These are phyloP conservation scores for Julus scandinavius DNA, from an alignment of 2,888 invertebrate genomes.

Conservation along the genomic window DNA sequence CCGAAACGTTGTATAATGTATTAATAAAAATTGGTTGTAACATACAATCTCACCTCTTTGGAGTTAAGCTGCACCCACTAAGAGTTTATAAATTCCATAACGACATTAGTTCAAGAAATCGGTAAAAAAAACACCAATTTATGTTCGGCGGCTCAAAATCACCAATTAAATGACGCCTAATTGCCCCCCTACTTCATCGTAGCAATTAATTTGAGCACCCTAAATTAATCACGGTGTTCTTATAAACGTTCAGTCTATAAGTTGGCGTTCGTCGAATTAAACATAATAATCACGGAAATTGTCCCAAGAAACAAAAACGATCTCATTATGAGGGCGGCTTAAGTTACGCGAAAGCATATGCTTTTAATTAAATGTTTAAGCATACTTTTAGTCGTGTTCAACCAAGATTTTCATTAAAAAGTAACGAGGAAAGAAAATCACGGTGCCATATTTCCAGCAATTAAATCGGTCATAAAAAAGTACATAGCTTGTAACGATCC, in stretches of 20 bases:
- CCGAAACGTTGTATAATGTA: too few species aligned
- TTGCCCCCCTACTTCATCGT: background rate
- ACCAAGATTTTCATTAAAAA: constrained; percentile 31
- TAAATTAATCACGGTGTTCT: background rate
- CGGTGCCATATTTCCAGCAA: constrained; percentile 6
- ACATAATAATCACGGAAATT: background rate
- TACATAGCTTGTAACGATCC: background rate
- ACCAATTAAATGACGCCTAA: background rate
- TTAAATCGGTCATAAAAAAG: constrained; percentile 17
- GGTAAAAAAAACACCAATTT: background rate
- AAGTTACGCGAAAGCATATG: background rate
- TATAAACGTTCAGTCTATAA: background rate
- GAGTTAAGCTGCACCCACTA: too few species aligned
- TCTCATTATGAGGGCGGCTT: background rate
- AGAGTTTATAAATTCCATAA: too few species aligned
- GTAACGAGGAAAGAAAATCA: constrained; percentile 24
- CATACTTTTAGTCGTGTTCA: background rate
- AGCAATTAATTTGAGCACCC: background rate
- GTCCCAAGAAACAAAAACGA: background rate
- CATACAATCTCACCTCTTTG: too few species aligned
- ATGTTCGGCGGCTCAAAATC: background rate
- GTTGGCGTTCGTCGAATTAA: background rate
- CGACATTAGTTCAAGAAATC: too few species aligned
- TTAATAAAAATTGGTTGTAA: too few species aligned
- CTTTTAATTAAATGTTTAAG: constrained; percentile 25